Conservation (phyloP, 2,888 invertebrate species). For the Noctua fimbriata region DNA sequence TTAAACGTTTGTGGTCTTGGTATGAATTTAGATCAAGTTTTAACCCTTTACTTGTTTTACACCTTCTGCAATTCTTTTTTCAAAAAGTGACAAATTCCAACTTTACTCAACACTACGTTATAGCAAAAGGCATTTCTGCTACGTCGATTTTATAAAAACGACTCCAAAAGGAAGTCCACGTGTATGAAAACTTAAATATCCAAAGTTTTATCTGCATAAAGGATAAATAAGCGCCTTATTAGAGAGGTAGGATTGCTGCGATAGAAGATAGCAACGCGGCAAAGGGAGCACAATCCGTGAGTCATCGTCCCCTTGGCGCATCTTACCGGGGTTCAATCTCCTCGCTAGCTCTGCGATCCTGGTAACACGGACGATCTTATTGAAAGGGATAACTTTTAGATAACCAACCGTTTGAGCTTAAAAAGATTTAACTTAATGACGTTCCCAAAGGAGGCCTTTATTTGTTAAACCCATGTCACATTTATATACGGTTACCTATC, state of each 20-base stretch:
- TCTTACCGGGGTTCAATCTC: constrained; percentile 71
- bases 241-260: constrained; percentile 41
- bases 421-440: constrained; percentile 44
- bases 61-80: not conserved
- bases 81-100: not conserved
- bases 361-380: constrained; percentile 72
- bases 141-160: not conserved
- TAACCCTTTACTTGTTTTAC: constrained; percentile 72
- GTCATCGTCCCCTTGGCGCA: constrained; percentile 70
- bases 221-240: constrained; percentile 46
- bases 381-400: constrained; percentile 70
- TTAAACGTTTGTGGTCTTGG: constrained; percentile 75
- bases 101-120: not conserved
- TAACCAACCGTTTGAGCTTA: constrained; percentile 56
- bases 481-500: constrained; percentile 16
- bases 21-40: constrained; percentile 79
- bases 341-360: constrained; percentile 71
- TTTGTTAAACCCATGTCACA: constrained; percentile 35
- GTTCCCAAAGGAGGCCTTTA: constrained; percentile 14
- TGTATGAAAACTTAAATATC: constrained; percentile 10
- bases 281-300: constrained; percentile 65
- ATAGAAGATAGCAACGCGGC: constrained; percentile 55
- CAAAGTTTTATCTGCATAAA: constrained; percentile 22
- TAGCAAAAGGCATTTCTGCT: not conserved
- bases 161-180: not conserved